Evolutionary conservation across 2,797 vertebrate genomes (phyloP).

Genomic region (Macrochelys suwanniensis): DNA sequence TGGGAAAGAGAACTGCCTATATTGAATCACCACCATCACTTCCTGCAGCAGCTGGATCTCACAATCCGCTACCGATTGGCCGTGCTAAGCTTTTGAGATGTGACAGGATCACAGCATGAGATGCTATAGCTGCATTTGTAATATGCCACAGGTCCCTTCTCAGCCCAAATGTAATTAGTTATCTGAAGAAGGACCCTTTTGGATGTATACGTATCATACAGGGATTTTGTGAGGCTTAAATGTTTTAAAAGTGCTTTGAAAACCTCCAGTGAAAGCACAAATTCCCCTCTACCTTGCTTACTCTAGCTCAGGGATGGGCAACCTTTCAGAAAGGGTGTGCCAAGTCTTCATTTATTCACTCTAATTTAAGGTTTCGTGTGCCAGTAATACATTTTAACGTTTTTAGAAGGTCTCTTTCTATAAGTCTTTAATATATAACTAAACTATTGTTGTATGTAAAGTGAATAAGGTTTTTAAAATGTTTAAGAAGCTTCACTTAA

Average conservation of each 20-base stretch:
- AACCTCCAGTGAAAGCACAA: neutral
- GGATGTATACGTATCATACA: neutral
- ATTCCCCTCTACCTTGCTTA: neutral
- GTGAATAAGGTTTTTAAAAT: too few species aligned
- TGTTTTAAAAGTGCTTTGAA: neutral
- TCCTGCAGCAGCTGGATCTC: neutral
- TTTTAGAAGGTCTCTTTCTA: too few species aligned
- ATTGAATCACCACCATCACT: neutral
- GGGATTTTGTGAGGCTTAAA: neutral
- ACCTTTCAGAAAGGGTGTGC: too few species aligned
- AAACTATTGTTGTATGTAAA: too few species aligned
- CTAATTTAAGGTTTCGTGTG: too few species aligned
- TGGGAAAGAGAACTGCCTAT: fast-evolving
- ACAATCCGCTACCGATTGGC: neutral
- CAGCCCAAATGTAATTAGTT: neutral
- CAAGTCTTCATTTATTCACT: too few species aligned
- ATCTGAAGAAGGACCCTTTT: neutral
- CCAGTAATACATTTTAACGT: too few species aligned
- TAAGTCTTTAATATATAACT: too few species aligned
- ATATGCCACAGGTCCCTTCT: neutral
- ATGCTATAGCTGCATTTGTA: neutral
- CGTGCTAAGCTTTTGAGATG: neutral
- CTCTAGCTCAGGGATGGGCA: neutral
- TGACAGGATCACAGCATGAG: neutral
- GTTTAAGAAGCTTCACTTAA: too few species aligned